phyloP scores from a whole-genome alignment of 2,888 invertebrate species.

The Liposcelis brunnea region DNA sequence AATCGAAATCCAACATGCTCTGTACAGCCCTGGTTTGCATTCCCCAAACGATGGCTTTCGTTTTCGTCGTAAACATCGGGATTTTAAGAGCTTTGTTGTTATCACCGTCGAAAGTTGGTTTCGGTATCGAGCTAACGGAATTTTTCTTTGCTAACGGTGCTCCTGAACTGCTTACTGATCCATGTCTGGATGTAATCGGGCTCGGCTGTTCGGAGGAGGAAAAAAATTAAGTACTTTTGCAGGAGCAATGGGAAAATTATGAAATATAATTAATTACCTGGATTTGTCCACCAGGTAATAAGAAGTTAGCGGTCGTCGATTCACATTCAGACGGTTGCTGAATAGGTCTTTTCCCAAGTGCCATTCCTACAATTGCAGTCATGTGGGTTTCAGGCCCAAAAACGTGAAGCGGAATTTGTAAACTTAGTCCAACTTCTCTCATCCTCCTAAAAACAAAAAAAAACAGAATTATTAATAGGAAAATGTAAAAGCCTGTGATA shows the following conservation, averaged over 20 bases:
- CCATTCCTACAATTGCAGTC: constrained; percentile 99
- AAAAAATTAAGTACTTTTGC: background rate
- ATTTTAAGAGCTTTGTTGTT: constrained; percentile 11
- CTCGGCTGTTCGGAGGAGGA: background rate
- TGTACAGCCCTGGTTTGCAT: constrained; percentile 94
- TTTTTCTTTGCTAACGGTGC: constrained; percentile 3
- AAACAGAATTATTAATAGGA: constrained; percentile 6
- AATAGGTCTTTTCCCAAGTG: constrained; percentile 74
- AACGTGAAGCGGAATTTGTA: constrained; percentile 85
- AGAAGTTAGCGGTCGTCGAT: constrained; percentile 75
- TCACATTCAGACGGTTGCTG: constrained; percentile 52
- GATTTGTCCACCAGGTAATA: constrained; percentile 59
- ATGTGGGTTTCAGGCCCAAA: constrained; percentile 99
- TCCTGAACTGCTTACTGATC: too few species aligned
- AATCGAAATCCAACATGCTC: constrained; percentile 93
- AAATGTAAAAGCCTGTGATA: constrained; percentile 7
- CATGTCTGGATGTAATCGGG: too few species aligned
- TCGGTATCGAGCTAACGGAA: background rate
- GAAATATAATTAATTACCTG: constrained; percentile 15
- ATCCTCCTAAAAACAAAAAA: constrained; percentile 47
- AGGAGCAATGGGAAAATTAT: constrained; percentile 12
- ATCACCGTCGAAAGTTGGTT: background rate
- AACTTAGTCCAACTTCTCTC: constrained; percentile 68
- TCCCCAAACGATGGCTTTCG: constrained; percentile 95
- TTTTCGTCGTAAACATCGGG: constrained; percentile 61